phyloP scores from a whole-genome alignment of 2,888 invertebrate genomes.

The Azorinus chamasolen region DNA sequence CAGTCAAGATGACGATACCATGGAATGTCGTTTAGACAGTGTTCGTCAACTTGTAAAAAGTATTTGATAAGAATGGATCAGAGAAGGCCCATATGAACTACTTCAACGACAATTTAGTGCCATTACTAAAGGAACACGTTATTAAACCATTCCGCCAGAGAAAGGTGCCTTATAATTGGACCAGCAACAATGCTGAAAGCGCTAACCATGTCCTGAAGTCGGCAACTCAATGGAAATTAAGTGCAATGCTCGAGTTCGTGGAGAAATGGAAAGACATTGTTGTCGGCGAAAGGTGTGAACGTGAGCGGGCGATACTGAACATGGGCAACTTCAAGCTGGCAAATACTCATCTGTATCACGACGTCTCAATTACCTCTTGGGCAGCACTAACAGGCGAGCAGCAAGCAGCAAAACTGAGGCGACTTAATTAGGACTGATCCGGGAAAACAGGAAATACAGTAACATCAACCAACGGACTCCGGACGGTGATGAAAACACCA shows the following conservation, averaged over 20 bases:
- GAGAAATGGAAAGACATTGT: neutral
- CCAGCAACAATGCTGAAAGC: slow-evolving; percentile 40
- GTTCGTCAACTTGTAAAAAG: neutral
- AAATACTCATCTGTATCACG: neutral
- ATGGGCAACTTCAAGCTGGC: slow-evolving; percentile 8
- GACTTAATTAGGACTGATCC: no score
- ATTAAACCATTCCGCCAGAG: slow-evolving; percentile 4
- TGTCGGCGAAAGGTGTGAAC: neutral
- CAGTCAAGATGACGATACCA: neutral
- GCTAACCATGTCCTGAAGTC: slow-evolving; percentile 40
- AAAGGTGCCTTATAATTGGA: slow-evolving; percentile 11
- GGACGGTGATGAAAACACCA: slow-evolving; percentile 20
- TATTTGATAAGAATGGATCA: neutral
- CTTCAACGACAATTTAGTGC: slow-evolving; percentile 9
- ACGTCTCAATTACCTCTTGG: no score
- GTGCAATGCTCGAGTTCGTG: neutral
- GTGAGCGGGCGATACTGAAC: neutral
- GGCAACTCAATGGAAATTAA: slow-evolving; percentile 18
- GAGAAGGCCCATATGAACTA: neutral
- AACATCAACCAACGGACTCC: slow-evolving; percentile 12
- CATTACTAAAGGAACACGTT: slow-evolving; percentile 8
- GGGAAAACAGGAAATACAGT: slow-evolving; percentile 6
- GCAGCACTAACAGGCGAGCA: no score
- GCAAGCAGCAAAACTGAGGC: no score
- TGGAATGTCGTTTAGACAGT: no score